Evolutionary conservation across 2,888 invertebrate species (phyloP).

Genomic region (Apeira syringaria): DNA sequence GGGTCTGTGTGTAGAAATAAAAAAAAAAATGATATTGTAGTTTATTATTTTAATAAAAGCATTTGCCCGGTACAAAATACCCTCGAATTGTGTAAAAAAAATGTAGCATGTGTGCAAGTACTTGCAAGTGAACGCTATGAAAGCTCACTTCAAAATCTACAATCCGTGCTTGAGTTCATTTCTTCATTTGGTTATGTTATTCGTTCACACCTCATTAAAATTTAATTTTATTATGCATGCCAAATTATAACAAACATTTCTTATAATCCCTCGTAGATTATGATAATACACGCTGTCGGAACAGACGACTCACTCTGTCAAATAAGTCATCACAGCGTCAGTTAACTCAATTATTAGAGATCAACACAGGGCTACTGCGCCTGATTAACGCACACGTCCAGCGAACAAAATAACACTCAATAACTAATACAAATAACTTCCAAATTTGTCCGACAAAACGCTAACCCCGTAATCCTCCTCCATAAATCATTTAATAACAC

Average conservation of each 20-base stretch:
- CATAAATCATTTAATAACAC: slow-evolving; percentile 84
- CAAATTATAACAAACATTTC: slow-evolving; percentile 47
- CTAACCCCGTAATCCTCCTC: slow-evolving; percentile 67
- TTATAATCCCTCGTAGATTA: slow-evolving; percentile 56
- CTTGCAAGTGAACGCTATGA: too few relatives aligned
- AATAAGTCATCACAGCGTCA: slow-evolving; percentile 82
- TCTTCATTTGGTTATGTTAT: too few relatives aligned
- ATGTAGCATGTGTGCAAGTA: too few relatives aligned
- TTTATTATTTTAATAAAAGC: too few relatives aligned
- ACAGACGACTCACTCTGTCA: slow-evolving; percentile 75
- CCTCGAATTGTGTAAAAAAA: too few relatives aligned
- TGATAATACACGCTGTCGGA: slow-evolving; percentile 61
- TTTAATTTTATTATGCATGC: slow-evolving; percentile 36
- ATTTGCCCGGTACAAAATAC: too few relatives aligned
- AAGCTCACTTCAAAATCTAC: too few relatives aligned
- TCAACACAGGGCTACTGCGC: slow-evolving; percentile 80
- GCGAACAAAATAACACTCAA: slow-evolving; percentile 52
- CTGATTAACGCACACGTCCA: slow-evolving; percentile 60
- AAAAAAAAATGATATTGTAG: too few relatives aligned
- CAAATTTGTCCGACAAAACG: slow-evolving; percentile 52
- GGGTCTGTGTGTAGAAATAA: too few relatives aligned
- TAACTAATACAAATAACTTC: slow-evolving; percentile 44
- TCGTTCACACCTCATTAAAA: slow-evolving; percentile 36
- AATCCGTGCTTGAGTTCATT: too few relatives aligned
- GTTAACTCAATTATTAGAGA: slow-evolving; percentile 82